Percentiles rank a stretch among this genome's conserved stretches.
Conservation (phyloP, 2,113 vertebrate genomes). For the Clupea harengus region DNA sequence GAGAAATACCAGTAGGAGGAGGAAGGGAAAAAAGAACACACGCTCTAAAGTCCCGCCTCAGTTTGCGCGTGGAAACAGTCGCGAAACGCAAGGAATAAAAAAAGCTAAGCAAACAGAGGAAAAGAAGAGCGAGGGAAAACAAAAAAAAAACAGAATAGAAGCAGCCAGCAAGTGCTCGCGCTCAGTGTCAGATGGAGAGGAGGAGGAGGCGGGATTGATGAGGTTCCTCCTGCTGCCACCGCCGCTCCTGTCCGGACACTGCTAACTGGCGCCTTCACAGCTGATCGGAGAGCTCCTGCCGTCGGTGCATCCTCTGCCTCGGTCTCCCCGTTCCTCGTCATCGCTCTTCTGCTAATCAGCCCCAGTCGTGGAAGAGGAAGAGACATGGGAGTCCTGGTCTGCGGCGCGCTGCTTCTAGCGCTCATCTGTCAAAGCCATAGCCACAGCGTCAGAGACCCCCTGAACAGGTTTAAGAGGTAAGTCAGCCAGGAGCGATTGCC, state of each 20-base stretch:
- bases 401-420: slow-evolving; percentile 68
- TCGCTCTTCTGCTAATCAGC: background rate
- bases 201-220: slow-evolving; percentile 12
- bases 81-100: background rate
- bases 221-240: background rate
- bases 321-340: background rate
- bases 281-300: background rate
- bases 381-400: slow-evolving; percentile 73
- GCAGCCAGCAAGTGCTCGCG: background rate
- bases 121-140: background rate
- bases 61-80: background rate
- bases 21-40: background rate
- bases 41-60: background rate
- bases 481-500: slow-evolving; percentile 40
- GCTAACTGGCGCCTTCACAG: no score
- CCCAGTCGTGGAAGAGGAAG: background rate
- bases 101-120: background rate
- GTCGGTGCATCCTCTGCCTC: background rate
- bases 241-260: background rate
- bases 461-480: slow-evolving; percentile 81
- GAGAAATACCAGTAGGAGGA: background rate
- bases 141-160: background rate
- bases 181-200: background rate
- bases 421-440: slow-evolving; percentile 74
- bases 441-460: slow-evolving; percentile 66